These are phyloP conservation scores for Shinisaurus crocodilurus DNA, from an alignment of 2,113 vertebrate species.

Conservation along the genomic window DNA sequence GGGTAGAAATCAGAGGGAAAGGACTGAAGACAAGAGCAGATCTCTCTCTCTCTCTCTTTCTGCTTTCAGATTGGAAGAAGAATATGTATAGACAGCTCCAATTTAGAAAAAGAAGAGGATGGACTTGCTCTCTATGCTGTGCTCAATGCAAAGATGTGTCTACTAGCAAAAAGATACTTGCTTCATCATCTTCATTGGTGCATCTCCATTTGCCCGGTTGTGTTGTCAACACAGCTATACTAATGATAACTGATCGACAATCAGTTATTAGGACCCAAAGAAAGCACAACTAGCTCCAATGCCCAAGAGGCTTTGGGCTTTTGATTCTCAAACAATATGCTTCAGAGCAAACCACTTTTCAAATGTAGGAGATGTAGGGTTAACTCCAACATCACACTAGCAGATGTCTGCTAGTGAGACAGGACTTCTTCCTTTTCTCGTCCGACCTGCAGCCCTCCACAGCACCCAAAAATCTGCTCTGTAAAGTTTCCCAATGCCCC, in stretches of 20 bases:
- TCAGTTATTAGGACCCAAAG: background rate
- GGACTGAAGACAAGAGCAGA: too few relatives aligned
- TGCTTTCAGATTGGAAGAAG: too few relatives aligned
- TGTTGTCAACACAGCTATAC: background rate
- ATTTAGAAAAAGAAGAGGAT: background rate
- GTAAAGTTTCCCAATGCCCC: too few relatives aligned
- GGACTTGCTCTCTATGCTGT: background rate
- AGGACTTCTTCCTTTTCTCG: too few relatives aligned
- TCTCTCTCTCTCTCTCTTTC: too few relatives aligned
- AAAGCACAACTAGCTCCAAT: background rate
- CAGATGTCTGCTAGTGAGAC: too few relatives aligned
- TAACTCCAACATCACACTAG: too few relatives aligned
- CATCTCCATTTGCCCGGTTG: background rate
- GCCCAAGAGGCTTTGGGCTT: background rate
- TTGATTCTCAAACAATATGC: background rate
- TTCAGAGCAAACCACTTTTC: background rate
- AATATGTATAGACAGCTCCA: too few relatives aligned
- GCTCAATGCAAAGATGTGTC: background rate
- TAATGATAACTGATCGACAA: background rate
- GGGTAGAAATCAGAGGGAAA: too few relatives aligned
- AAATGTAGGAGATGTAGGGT: background rate
- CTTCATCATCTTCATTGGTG: background rate
- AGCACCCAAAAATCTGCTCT: too few relatives aligned
- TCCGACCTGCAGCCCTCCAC: too few relatives aligned
- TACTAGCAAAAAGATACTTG: background rate